These are phyloP conservation scores for Ceratina australensis DNA, from an alignment of 1,140 invertebrate species.

Conservation along the genomic window DNA sequence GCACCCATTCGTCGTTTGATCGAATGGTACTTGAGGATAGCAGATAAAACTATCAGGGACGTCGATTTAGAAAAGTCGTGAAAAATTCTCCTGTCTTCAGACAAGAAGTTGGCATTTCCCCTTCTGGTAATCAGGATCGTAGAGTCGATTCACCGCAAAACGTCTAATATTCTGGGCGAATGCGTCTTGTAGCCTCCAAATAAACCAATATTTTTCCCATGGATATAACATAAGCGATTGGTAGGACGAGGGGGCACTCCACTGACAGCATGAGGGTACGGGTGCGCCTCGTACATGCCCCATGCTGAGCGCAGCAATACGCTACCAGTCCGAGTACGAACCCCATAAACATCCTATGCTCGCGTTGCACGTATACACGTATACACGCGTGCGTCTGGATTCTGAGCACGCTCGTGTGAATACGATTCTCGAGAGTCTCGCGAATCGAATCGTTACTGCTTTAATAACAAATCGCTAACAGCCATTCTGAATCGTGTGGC, in stretches of 20 bases:
- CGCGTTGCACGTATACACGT: conserved; percentile 48
- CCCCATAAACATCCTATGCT: conserved; percentile 72
- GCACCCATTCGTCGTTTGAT: too few relatives aligned
- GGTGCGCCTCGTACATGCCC: conserved; percentile 71
- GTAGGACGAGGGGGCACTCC: conserved; percentile 63
- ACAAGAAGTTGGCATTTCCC: not conserved
- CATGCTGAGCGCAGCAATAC: conserved; percentile 72
- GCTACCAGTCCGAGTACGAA: conserved; percentile 69
- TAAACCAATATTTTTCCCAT: conserved; percentile 78
- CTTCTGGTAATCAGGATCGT: conserved; percentile 16
- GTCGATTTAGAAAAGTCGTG: not conserved
- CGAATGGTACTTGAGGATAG: too few relatives aligned
- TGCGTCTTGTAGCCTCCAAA: conserved; percentile 67
- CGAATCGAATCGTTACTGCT: conserved; percentile 65
- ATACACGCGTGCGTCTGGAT: conserved; percentile 31
- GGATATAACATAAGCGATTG: conserved; percentile 72
- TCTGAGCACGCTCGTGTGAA: conserved; percentile 70
- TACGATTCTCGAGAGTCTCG: conserved; percentile 61
- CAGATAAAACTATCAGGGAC: too few relatives aligned
- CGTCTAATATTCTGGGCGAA: conserved; percentile 50
- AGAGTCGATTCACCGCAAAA: conserved; percentile 23
- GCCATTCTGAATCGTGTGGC: conserved; percentile 21
- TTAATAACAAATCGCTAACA: conserved; percentile 70
- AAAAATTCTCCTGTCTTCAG: not conserved
- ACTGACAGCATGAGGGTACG: conserved; percentile 72